Evolutionary conservation across 2,113 vertebrate species (phyloP), one percentile per base, ranked within the genome.

Genomic region (Eptatretus burgeri): DNA sequence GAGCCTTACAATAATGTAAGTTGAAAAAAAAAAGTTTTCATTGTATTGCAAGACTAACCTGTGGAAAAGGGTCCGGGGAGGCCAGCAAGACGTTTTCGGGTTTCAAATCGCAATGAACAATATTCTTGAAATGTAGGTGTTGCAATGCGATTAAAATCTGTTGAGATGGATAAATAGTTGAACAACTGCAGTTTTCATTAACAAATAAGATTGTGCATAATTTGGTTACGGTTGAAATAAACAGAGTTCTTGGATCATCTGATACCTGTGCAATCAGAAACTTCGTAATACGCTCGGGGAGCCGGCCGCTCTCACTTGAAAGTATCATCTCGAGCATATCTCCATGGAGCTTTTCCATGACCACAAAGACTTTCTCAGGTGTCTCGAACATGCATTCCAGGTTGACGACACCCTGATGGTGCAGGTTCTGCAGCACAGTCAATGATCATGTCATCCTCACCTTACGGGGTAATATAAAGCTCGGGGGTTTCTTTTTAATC

Each of bases 241-340:
- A 7, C n/a, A n/a, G n/a, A n/a, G n/a, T n/a, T 41, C 7, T 7
- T 41, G 27, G 27, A 41, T 41, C 27, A 41, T 41, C 3, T 41
- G 27, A 41, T 41, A 95, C 91, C 86, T 98, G 91, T 53, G 91
- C 94, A 67, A 95, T 86, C 56, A 98, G 80, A 72, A 98, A 98
- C 67, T 91, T 93, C 10, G 91, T 98, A 74, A 87, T 81, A 16
- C 87, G 76, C 68, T 98, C 91, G 3, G 91, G 91, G 70, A 95
- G 82, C 65, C 87, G 81, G 74, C 91, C 87, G 73, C 91, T 94
- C 73, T 98, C 89, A 52, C 88, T 95, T 53, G 91, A 98, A 27
- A 95, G 76, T 72, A 98, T 98, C 89, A 94, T 98, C 75, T 96
- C 91, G 71, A 98, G 71, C 91, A 98, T 98, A 74, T 98, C 91